These are phyloP conservation scores for Hydrozoanthus tunicans DNA, from an alignment of 64 coral and sea anemone species.

Conservation along the genomic window DNA sequence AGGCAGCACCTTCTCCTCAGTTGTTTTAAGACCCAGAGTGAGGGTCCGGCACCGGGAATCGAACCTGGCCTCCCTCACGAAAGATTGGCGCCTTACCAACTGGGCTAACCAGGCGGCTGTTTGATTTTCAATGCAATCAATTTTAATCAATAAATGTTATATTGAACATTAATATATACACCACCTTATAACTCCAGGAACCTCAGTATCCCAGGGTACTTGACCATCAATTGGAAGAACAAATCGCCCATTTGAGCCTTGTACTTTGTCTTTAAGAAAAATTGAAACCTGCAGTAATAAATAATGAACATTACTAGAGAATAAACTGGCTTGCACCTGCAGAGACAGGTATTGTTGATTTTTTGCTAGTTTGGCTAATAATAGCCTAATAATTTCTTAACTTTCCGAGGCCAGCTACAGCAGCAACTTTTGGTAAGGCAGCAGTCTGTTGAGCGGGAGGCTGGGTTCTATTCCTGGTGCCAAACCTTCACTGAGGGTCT, in stretches of 20 bases:
- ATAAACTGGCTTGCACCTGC: background rate
- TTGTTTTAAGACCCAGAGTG: no score
- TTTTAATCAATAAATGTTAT: background rate
- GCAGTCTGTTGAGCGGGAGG: background rate
- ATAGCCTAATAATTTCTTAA: background rate
- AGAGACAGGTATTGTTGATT: background rate
- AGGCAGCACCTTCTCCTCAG: no score
- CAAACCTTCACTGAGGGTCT: no score
- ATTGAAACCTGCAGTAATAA: constrained; percentile 82
- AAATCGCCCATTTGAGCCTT: constrained; percentile 96
- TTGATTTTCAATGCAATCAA: no score
- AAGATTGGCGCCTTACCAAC: no score
- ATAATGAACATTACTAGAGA: background rate
- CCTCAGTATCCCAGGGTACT: constrained; percentile 90
- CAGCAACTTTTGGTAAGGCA: background rate
- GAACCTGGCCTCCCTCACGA: no score
- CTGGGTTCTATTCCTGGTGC: no score
- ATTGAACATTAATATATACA: background rate
- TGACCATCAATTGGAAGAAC: constrained; percentile 76
- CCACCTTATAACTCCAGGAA: constrained; percentile 92
- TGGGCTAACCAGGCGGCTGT: no score
- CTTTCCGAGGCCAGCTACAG: background rate
- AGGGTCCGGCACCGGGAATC: no score
- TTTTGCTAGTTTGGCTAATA: background rate
- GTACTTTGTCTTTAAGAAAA: constrained; percentile 99